These are phyloP conservation scores for Tenthredo notha DNA, from an alignment of 2,888 invertebrate genomes.

Conservation along the genomic window DNA sequence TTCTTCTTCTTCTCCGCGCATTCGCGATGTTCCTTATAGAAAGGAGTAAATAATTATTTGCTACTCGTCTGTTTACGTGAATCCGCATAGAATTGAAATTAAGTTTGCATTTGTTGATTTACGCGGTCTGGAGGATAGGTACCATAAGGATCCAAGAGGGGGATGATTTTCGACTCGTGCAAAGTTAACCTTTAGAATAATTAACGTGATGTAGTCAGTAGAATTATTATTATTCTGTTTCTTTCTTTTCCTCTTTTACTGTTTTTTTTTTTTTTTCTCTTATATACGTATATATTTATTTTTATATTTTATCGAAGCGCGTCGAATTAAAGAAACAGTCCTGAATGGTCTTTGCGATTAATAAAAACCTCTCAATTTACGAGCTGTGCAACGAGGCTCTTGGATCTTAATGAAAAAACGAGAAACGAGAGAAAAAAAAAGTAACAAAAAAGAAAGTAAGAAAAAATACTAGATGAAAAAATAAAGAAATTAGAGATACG, in stretches of 20 bases:
- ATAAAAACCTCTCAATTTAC: not conserved
- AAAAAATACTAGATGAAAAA: not conserved
- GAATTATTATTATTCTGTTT: not conserved
- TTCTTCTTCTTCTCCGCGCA: not conserved
- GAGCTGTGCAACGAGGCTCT: not conserved
- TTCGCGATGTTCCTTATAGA: no score
- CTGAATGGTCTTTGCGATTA: not conserved
- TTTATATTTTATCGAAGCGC: not conserved
- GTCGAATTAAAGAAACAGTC: not conserved
- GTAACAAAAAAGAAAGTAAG: not conserved
- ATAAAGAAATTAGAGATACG: not conserved
- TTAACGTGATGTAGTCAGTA: not conserved
- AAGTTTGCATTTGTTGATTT: conserved; percentile 3
- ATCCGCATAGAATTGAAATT: not conserved
- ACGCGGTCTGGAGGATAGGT: not conserved
- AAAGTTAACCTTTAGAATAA: conserved; percentile 3
- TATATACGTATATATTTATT: not conserved
- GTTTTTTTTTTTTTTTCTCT: not conserved
- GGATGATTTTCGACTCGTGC: not conserved
- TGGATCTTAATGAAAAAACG: conserved; percentile 2
- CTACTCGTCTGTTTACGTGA: not conserved
- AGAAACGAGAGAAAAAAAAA: not conserved
- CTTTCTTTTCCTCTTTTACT: not conserved
- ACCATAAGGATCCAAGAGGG: no score
- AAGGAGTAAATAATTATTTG: not conserved